Conservation (phyloP, 53 echinoderm and acorn worm species). For the Paelopatides confundens region DNA sequence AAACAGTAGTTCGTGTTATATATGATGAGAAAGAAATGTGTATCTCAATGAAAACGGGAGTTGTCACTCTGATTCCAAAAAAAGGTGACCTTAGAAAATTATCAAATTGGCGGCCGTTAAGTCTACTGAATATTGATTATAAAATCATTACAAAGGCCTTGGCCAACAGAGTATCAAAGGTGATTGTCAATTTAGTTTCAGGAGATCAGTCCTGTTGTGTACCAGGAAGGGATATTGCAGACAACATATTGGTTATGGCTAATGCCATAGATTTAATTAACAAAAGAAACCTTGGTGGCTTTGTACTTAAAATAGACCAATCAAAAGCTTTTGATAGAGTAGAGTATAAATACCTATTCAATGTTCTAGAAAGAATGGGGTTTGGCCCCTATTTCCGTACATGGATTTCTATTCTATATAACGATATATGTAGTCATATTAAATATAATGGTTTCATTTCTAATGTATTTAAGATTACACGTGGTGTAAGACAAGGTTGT, state of each 20-base stretch:
- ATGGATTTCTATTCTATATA: not conserved
- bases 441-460: not conserved
- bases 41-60: not conserved
- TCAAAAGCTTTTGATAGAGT: not conserved
- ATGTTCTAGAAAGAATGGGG: not conserved
- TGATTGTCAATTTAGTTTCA: conserved; percentile 31
- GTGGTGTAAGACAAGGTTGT: not conserved
- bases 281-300: conserved; percentile 2
- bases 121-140: conserved; percentile 62
- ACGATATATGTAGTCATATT: not conserved
- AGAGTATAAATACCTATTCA: not conserved
- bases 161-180: conserved; percentile 43
- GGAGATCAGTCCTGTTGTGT: conserved; percentile 33
- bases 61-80: conserved; percentile 36
- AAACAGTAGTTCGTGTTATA: not conserved
- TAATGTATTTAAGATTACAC: not conserved
- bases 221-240: conserved; percentile 35
- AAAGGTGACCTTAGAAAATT: conserved; percentile 19
- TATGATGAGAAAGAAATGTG: conserved; percentile 1
- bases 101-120: conserved; percentile 64
- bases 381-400: not conserved
- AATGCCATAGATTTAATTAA: conserved; percentile 52
- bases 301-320: not conserved
- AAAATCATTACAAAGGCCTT: conserved; percentile 50
- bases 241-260: not conserved